Evolutionary conservation across 2,113 vertebrate species (phyloP).

Genomic region (Rostratula benghalensis): DNA sequence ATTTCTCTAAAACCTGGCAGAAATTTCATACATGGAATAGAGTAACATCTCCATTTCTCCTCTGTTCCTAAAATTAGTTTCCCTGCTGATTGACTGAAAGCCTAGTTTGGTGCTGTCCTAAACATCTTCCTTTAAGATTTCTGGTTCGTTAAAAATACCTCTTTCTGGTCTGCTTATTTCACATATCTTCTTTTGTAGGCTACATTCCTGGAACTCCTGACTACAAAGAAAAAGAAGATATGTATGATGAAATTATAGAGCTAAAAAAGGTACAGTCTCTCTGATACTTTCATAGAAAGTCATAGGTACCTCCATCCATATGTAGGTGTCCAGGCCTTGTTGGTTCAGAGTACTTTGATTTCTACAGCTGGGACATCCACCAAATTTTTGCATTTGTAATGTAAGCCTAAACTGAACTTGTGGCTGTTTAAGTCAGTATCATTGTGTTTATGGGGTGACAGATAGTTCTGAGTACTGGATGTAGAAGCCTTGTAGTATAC

Average conservation of each 20-base stretch:
- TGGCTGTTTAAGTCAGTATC: background rate
- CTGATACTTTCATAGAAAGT: background rate
- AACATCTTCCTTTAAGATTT: background rate
- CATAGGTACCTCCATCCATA: background rate
- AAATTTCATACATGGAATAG: background rate
- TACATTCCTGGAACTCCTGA: conserved; percentile 77
- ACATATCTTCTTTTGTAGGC: conserved; percentile 16
- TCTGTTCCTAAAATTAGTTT: background rate
- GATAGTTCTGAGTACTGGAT: conserved; percentile 28
- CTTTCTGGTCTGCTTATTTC: background rate
- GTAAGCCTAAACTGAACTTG: background rate
- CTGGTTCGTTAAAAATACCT: background rate
- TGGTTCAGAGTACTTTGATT: background rate
- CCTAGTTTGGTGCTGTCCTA: background rate
- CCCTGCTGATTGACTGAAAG: background rate
- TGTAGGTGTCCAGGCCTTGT: background rate
- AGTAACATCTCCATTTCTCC: background rate
- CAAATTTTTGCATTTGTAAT: background rate
- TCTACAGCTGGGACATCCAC: background rate
- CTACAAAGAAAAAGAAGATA: conserved; percentile 90
- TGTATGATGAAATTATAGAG: conserved; percentile 93
- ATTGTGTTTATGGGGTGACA: background rate
- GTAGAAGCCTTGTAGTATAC: conserved; percentile 1
- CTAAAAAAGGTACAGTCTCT: conserved; percentile 88
- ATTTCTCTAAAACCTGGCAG: background rate